phyloP scores from a whole-genome alignment of 1,140 invertebrate species.

The Pseudomyrmex flavicornis region DNA sequence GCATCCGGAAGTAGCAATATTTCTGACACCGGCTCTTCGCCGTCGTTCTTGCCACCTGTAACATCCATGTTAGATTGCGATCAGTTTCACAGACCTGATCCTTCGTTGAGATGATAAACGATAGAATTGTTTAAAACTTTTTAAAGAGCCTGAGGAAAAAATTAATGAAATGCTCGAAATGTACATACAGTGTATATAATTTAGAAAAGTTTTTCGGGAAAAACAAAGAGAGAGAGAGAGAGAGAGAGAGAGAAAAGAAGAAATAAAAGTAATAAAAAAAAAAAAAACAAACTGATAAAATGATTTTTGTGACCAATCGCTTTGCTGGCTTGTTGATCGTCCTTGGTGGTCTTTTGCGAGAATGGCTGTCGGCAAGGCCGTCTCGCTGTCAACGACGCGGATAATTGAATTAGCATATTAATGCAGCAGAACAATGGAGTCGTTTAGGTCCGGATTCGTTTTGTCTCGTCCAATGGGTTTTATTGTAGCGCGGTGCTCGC shows the following conservation, averaged over 20 bases:
- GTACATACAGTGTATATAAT: too few species aligned
- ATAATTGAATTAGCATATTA: constrained; percentile 73
- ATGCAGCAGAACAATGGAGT: constrained; percentile 63
- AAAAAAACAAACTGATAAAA: background rate
- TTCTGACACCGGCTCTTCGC: constrained; percentile 79
- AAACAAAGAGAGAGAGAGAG: background rate
- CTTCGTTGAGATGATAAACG: constrained; percentile 83
- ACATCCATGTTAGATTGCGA: constrained; percentile 80
- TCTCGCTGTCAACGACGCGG: constrained; percentile 59
- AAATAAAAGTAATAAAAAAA: background rate
- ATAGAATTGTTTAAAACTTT: background rate
- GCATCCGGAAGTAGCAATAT: constrained; percentile 12
- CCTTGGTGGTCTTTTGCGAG: constrained; percentile 5
- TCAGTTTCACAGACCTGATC: constrained; percentile 85
- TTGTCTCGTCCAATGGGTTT: constrained; percentile 57
- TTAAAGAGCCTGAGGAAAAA: background rate
- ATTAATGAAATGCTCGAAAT: too few species aligned
- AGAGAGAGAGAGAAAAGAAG: background rate
- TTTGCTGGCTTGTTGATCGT: too few species aligned
- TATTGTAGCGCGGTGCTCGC: constrained; percentile 37
- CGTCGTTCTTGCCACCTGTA: constrained; percentile 70
- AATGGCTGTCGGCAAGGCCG: constrained; percentile 11
- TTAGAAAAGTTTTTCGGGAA: background rate
- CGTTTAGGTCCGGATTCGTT: constrained; percentile 68
- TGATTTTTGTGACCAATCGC: too few species aligned